A percentile compares a stretch with the other conserved stretches of the same genome.
Conservation (phyloP, 2,113 vertebrate species). For the Dipodomys spectabilis region DNA sequence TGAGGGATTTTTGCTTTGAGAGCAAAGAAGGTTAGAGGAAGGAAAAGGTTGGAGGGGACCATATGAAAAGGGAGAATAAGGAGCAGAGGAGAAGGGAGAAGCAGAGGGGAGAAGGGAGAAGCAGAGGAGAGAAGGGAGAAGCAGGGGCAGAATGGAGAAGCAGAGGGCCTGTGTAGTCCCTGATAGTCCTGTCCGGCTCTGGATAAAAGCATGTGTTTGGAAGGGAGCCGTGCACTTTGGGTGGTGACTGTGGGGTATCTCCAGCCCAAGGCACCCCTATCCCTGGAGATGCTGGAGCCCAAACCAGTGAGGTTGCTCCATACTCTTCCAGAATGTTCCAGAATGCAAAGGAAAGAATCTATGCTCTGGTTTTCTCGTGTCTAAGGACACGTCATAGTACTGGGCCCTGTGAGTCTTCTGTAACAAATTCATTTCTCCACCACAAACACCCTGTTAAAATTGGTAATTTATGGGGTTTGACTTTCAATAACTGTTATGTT, state of each 20-base stretch:
- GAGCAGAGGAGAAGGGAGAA: background rate
- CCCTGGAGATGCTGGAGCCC: background rate
- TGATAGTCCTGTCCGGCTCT: no score
- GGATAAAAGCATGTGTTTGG: background rate
- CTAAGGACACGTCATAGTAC: background rate
- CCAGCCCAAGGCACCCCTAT: no score
- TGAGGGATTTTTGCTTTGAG: background rate
- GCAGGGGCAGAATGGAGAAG: background rate
- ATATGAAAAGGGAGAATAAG: background rate
- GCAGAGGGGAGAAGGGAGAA: no score
- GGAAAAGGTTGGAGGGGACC: no score
- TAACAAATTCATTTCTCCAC: background rate
- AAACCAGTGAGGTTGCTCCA: background rate
- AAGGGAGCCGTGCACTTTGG: background rate
- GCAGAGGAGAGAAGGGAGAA: background rate
- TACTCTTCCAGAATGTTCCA: background rate
- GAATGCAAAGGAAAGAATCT: background rate
- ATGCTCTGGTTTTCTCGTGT: no score
- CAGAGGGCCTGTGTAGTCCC: no score
- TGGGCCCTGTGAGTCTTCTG: background rate
- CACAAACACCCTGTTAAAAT: background rate
- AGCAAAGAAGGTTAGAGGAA: no score
- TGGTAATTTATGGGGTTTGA: background rate
- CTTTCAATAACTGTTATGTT: background rate
- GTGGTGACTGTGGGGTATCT: no score